Evolutionary conservation across 2,113 vertebrate genomes (phyloP), one percentile per base, ranked within the genome.

Genomic region (Salminus brasiliensis): DNA sequence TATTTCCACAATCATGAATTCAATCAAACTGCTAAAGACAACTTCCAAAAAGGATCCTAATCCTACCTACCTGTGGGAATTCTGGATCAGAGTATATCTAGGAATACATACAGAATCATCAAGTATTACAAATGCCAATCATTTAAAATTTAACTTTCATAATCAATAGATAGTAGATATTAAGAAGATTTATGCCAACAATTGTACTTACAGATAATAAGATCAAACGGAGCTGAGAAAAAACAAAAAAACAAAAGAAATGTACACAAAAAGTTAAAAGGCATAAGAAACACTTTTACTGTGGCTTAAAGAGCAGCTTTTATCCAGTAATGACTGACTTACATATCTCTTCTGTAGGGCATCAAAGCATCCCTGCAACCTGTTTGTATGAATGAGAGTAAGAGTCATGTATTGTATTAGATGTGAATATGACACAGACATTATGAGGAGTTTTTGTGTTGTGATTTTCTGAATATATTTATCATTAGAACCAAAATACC

Each of bases 351-450:
- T 96, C 89, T 98, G 93, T 83, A 99, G 93, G 85, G 97, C 97
- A 87, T 98, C 97, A 76, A 98, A 98, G 85, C 97, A 98, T 73
- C 97, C 97, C 72, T 95, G 89, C 94, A 98, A 95, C 97, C 97
- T 98, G 88, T 47, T 89, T 87, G 73, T 84, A 23, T 13, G 10
- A 49, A 18, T 13, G 18, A 43, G 41, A 55, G 7, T 39, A 4
- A 23, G 47, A 39, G 9, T 4, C 36, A 5, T 5, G 4, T 9
- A 4, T 39, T 39, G 9, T 39, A 9, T 39, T 5, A 39, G 9
- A 39, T 5, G n/a, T 5, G 9, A 39, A 39, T 5, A 39, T 5
- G 9, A 39, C 9, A 39, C 36, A 39, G 9, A 39, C 36, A 39
- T 39, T 39, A 39, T 4, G n/a, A n/a, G n/a, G n/a, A n/a, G 9